phyloP scores from a whole-genome alignment of 2,888 invertebrate genomes.

The Drosophila phalerata region DNA sequence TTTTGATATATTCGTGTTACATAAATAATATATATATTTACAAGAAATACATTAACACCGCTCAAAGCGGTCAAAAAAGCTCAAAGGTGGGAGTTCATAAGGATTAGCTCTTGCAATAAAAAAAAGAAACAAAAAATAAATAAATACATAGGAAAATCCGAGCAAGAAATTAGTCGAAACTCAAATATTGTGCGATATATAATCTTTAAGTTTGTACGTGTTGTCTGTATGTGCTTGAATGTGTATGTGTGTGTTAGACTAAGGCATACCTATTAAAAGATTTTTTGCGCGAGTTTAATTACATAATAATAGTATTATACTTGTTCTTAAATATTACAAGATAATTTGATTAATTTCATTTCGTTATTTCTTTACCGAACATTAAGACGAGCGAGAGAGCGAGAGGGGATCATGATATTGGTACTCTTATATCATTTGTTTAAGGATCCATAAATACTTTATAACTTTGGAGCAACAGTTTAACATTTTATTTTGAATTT shows the following conservation, averaged over 20 bases:
- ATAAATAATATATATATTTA: constrained; percentile 52
- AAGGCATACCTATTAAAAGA: constrained; percentile 82
- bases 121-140: neutral
- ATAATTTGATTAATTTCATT: constrained; percentile 32
- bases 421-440: constrained; percentile 30
- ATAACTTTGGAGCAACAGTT: constrained; percentile 81
- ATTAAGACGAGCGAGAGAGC: constrained; percentile 60
- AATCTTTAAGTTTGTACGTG: constrained; percentile 13
- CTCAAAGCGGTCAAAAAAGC: constrained; percentile 39
- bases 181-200: constrained; percentile 9
- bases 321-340: constrained; percentile 30
- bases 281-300: constrained; percentile 74
- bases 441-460: constrained; percentile 47
- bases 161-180: neutral
- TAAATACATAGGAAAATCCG: neutral
- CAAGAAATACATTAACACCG: constrained; percentile 51
- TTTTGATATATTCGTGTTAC: constrained; percentile 34
- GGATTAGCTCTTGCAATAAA: constrained; percentile 7
- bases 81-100: constrained; percentile 6
- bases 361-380: constrained; percentile 30
- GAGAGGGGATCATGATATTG: constrained; percentile 50
- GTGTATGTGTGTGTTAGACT: constrained; percentile 47
- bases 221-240: constrained; percentile 19
- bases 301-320: constrained; percentile 47
- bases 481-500: constrained; percentile 54